Evolutionary conservation across 2,888 invertebrate species (phyloP), one percentile per base, ranked within the genome.

Genomic region (Microplitis deprimator): DNA sequence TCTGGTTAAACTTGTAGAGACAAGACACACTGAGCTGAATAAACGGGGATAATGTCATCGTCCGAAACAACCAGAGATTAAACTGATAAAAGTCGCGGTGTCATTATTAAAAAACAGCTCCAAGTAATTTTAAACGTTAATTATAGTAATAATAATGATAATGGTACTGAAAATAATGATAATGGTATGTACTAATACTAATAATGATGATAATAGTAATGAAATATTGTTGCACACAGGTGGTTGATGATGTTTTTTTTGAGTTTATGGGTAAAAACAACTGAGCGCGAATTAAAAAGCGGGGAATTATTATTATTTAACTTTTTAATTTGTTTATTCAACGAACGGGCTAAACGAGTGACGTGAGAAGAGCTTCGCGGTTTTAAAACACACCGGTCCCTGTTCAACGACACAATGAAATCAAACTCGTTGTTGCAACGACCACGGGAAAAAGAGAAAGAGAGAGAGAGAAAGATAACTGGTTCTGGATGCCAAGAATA

Each of bases 371-470:
- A 50, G 50, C 50, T 50, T 50, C 50, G 50, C 50, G 29, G 41
- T 38, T 77, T 74, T 50, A 73, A 77, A 77, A 74, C 69, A 73
- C 77, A 77, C 77, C 70, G 74, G 69, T 74, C 64, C 60, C 70
- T 67, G 67, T 68, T 20, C 38, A 77, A 77, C 77, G 50, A 73
- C 77, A 50, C 67, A 71, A 71, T 39, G 71, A 71, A 72, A 77
- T 38, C 68, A 64, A 65, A 60, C 17, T 76, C 50, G 62, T 73
- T 70, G 75, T 75, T 67, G 72, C 68, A 75, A 68, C 74, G 71
- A 77, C 75, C 64, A 50, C 50, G 50, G 73, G 76, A 79, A 77
- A 77, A 68, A 73, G 68, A 77, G 59, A 75, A 62, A 73, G 74
- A 73, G 64, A 70, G 73, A 79, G 73, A 75, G 29, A 59, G 75